Conservation (phyloP, 2,113 vertebrate genomes). For the Mormyrus iriodes region DNA sequence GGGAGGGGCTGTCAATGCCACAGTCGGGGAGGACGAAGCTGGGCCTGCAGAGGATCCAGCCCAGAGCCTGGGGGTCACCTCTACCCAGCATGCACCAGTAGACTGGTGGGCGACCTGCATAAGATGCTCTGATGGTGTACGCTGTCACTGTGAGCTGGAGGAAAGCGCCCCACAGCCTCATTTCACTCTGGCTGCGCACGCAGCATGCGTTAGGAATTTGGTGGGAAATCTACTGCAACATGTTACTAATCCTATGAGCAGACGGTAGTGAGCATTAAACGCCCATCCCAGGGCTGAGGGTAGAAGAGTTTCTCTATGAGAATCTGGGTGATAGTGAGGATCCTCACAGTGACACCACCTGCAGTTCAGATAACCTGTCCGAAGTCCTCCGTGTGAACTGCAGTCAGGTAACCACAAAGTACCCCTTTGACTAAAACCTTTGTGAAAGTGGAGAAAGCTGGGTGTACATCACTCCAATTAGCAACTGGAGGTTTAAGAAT, state of each 20-base stretch:
- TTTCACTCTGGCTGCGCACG: neutral
- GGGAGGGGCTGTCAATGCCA: neutral
- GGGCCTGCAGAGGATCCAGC: neutral
- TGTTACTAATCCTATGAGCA: neutral
- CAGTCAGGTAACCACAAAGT: neutral
- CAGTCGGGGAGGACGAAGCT: neutral
- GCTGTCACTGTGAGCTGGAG: neutral
- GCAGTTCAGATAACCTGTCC: neutral
- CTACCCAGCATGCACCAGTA: neutral
- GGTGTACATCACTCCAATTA: neutral
- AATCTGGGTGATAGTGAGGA: neutral
- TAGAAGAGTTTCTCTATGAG: neutral
- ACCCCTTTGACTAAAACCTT: neutral
- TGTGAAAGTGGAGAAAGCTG: neutral
- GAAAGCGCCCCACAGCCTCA: neutral
- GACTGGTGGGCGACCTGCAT: neutral
- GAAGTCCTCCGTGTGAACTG: neutral
- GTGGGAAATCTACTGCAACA: neutral
- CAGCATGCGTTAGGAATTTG: neutral
- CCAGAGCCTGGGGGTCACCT: neutral
- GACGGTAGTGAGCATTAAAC: neutral
- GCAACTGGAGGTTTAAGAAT: neutral
- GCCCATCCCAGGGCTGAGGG: neutral
- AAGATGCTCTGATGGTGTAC: neutral
- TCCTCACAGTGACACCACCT: neutral